phyloP scores from a whole-genome alignment of 1,140 invertebrate genomes.

The Hydropsyche tenuis region DNA sequence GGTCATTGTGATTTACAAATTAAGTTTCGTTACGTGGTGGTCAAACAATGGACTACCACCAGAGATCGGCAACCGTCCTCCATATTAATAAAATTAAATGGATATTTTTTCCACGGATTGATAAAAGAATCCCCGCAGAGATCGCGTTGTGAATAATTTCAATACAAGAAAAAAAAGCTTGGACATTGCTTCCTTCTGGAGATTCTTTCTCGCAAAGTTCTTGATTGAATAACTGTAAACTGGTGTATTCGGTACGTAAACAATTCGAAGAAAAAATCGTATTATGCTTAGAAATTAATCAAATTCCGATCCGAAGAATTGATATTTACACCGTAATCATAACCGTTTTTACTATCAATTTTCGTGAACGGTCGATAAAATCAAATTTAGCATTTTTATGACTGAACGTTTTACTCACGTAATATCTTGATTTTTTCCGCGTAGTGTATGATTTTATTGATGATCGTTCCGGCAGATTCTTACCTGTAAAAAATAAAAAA shows the following conservation, averaged over 20 bases:
- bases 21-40: constrained; percentile 48
- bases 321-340: no score
- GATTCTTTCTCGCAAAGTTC: no score
- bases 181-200: neutral
- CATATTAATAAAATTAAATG: constrained; percentile 7
- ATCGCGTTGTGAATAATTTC: constrained; percentile 1
- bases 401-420: constrained; percentile 2
- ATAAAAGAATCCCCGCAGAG: neutral
- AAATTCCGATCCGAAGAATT: no score
- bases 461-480: constrained; percentile 7
- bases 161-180: neutral
- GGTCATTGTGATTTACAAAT: constrained; percentile 49
- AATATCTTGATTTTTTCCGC: neutral
- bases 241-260: neutral
- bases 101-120: neutral
- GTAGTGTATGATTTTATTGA: neutral
- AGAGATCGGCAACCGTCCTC: constrained; percentile 21
- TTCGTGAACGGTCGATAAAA: constrained; percentile 6
- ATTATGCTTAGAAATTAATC: no score
- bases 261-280: neutral
- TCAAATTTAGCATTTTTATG: neutral
- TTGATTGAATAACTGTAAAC: constrained; percentile 30
- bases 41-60: constrained; percentile 35
- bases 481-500: constrained; percentile 21
- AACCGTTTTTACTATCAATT: no score